Base-by-base conservation (phyloP, 1,140 invertebrate genomes). In the Papilio polytes region DNA sequence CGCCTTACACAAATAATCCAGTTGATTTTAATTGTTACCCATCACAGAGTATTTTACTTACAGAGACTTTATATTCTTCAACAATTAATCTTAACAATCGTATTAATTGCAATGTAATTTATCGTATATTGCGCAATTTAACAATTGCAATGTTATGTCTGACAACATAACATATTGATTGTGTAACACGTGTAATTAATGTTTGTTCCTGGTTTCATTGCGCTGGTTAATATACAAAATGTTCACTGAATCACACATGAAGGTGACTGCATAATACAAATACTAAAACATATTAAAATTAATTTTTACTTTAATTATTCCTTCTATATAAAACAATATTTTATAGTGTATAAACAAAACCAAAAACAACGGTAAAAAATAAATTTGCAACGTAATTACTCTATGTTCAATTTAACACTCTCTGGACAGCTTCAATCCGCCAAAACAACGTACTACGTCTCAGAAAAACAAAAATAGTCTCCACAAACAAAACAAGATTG, bases 1-100 rank as follows among this genome's bases (percentile, higher is more conserved):
- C 80, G 85, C 85, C 85, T 86, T 83, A 77, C 53, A 83, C 79
- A 88, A 88, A 88, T 82, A 87, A 88, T 86, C 85, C 84, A 83
- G 78, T 31, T 10, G 85, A 80, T 84, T 88, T 88, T 89, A 88
- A 88, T 88, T 87, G 87, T 86, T 85, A 80, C 72, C 72, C 74
- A 72, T 76, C 74, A 84, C 70, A 82, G 81, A 81, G 56, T 53
- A 85, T 48, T 76, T 74, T 80, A 80, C 36, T 66, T 70, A 15
- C 13, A 76, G 74, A 76, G 74, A 51, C 73, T 51, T 22, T 13
- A 76, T 44, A 74, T 74, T 26, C n/a, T 15, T 51, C 46, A 31
- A 70, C 26, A 26, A 26, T 74, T 44, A n/a, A 46, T 76, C 7
- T 74, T 44, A 74, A 74, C 20, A 22, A 48, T 20, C 41, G 2